These are phyloP conservation scores for Glyphotaelius pellucidus DNA, from an alignment of 2,888 invertebrate species.

Conservation along the genomic window DNA sequence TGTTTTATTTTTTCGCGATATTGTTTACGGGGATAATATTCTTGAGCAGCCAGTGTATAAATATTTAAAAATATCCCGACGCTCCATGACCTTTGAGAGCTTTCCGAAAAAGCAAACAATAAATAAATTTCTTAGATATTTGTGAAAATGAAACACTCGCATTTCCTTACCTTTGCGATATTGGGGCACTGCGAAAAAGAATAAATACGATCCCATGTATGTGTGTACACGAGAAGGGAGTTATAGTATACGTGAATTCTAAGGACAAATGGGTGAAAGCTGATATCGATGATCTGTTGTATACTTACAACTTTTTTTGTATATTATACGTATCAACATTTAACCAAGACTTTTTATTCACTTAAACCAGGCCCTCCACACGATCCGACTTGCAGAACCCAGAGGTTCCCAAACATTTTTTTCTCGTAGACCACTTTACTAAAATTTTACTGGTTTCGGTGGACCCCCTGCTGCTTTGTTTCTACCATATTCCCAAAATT, in stretches of 20 bases:
- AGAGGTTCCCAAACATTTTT: too few species aligned
- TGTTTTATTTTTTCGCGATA: background rate
- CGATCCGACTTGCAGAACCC: too few species aligned
- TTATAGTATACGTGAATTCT: background rate
- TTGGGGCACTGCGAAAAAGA: background rate
- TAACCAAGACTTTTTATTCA: background rate
- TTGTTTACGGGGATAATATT: background rate
- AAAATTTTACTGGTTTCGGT: too few species aligned
- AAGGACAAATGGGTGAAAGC: background rate
- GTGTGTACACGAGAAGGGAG: background rate
- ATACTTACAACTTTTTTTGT: background rate
- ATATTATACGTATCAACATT: background rate
- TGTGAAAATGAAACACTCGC: constrained; percentile 17
- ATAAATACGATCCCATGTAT: background rate
- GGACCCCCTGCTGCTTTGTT: too few species aligned
- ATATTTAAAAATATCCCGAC: constrained; percentile 29
- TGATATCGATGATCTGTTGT: too few species aligned
- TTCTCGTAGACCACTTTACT: too few species aligned
- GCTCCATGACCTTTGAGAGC: constrained; percentile 36
- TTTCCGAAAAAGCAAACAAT: constrained; percentile 40
- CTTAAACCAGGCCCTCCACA: too few species aligned
- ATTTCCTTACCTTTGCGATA: constrained; percentile 10
- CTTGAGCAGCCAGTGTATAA: background rate
- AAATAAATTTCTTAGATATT: constrained; percentile 27
- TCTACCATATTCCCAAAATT: too few species aligned